Conservation (phyloP, 23 tunicate genomes). For the Clavelina lepadiformis region DNA sequence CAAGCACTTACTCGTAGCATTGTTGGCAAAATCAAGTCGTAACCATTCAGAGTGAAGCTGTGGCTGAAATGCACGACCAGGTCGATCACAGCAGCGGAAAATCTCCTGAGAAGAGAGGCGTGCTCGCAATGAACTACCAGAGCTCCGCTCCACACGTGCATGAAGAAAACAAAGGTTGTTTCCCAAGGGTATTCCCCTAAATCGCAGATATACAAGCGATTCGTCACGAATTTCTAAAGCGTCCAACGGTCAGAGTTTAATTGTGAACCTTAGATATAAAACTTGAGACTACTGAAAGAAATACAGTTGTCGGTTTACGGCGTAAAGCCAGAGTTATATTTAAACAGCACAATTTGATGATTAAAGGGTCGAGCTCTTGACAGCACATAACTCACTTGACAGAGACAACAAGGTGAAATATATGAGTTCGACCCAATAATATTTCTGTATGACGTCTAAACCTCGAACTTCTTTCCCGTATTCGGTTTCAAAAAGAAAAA, state of each 20-base stretch:
- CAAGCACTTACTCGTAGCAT: slow-evolving; percentile 53
- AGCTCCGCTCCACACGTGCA: slow-evolving; percentile 70
- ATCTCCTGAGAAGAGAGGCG: slow-evolving; percentile 38
- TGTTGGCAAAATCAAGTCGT: slow-evolving; percentile 69
- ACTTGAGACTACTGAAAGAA: neutral
- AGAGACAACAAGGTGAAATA: slow-evolving; percentile 41
- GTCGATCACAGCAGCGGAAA: slow-evolving; percentile 70
- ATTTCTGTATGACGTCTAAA: slow-evolving; percentile 67
- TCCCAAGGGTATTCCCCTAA: slow-evolving; percentile 82
- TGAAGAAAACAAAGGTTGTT: slow-evolving; percentile 44
- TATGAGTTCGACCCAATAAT: slow-evolving; percentile 71
- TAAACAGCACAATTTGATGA: too few relatives aligned
- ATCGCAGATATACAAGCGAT: too few relatives aligned
- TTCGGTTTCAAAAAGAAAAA: slow-evolving; percentile 48
- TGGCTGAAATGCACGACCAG: slow-evolving; percentile 67
- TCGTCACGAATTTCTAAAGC: too few relatives aligned
- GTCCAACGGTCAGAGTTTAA: too few relatives aligned
- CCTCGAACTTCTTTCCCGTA: slow-evolving; percentile 43
- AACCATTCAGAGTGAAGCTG: slow-evolving; percentile 67
- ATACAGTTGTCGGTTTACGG: neutral
- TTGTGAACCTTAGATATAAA: too few relatives aligned
- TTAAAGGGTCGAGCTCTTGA: slow-evolving; percentile 1
- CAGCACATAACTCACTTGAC: too few relatives aligned
- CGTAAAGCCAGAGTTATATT: too few relatives aligned
- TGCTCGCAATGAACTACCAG: slow-evolving; percentile 58